Conservation (phyloP, 2,113 vertebrate genomes). For the Brienomyrus brachyistius region DNA sequence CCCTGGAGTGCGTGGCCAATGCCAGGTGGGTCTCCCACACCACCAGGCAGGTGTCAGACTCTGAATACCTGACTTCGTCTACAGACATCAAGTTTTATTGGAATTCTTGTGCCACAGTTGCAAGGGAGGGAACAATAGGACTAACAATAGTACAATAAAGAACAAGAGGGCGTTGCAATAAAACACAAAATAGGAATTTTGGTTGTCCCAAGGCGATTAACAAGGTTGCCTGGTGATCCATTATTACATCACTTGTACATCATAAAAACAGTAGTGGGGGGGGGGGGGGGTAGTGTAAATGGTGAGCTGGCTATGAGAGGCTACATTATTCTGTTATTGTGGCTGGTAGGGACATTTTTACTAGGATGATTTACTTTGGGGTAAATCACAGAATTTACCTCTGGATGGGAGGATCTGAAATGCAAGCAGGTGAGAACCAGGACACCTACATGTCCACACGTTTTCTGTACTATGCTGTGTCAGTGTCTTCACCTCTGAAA, state of each 20-base stretch:
- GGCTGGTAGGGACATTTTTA: neutral
- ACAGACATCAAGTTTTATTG: neutral
- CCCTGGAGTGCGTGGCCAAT: slow-evolving; percentile 67
- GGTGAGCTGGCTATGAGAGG: neutral
- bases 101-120: neutral
- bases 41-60: neutral
- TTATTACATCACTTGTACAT: too few relatives aligned
- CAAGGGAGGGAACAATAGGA: neutral
- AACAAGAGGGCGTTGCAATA: neutral
- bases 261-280: neutral
- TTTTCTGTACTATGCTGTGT: neutral
- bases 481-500: neutral
- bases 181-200: neutral
- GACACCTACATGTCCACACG: neutral
- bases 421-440: neutral
- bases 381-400: neutral
- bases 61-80: neutral
- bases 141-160: neutral
- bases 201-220: neutral
- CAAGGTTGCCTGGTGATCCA: neutral
- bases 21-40: slow-evolving; percentile 53
- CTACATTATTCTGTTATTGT: neutral
- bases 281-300: neutral
- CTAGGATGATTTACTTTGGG: neutral
- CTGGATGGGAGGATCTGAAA: neutral